Evolutionary conservation across 2,113 vertebrate species (phyloP).

Genomic region (Istiophorus platypterus): DNA sequence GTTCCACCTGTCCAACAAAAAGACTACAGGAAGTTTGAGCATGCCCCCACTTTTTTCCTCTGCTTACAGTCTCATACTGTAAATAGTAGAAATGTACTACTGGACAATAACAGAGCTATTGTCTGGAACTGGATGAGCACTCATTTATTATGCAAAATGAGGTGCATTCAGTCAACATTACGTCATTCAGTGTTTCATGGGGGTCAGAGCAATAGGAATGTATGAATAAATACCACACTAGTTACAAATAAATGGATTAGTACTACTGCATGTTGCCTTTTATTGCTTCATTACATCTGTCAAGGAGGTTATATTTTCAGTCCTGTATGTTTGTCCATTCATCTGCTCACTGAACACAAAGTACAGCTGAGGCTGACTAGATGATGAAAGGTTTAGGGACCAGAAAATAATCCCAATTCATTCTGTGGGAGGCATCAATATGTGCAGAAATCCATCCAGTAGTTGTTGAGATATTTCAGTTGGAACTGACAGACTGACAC

Average conservation of each 20-base stretch:
- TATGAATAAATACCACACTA: slow-evolving; percentile 9
- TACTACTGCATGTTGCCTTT: slow-evolving; percentile 1
- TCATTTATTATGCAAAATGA: slow-evolving; percentile 25
- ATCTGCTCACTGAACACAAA: background rate
- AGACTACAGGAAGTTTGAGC: slow-evolving; percentile 21
- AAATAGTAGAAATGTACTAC: slow-evolving; percentile 38
- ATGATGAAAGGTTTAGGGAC: background rate
- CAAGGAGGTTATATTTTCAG: background rate
- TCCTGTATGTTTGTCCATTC: background rate
- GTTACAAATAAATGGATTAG: slow-evolving; percentile 8
- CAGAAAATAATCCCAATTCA: background rate
- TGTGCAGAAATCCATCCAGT: background rate
- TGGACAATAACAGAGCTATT: slow-evolving; percentile 22
- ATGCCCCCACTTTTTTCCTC: background rate
- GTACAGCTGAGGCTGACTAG: background rate
- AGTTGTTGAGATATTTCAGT: background rate
- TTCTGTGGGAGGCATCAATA: background rate
- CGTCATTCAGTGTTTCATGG: background rate
- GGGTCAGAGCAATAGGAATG: background rate
- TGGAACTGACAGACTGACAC: too few species aligned
- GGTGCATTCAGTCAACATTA: background rate
- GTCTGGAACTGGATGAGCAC: slow-evolving; percentile 13
- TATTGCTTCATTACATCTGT: background rate
- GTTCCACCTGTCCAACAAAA: slow-evolving; percentile 41
- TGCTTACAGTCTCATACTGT: slow-evolving; percentile 15